Base-by-base conservation (phyloP, 2,888 invertebrate genomes). In the Caenorhabditis imperialis region DNA sequence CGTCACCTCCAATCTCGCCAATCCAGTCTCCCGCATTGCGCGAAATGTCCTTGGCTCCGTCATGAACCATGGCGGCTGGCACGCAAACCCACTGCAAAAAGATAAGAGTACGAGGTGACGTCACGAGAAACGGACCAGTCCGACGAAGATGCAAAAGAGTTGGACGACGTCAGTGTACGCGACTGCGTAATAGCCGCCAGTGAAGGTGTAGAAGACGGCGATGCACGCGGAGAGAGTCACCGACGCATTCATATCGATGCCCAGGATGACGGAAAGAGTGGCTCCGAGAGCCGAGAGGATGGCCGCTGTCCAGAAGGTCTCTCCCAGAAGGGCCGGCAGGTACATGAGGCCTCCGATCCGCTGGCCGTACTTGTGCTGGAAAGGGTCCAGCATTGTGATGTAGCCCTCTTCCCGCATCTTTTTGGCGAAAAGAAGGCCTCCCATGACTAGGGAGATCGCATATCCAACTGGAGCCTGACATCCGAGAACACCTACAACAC, bases 81-180 rank as follows among this genome's bases (percentile, higher is more conserved):
- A 97, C 95, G 89, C 96, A 95, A 92, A 98, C 92, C 97, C 97
- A 97, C 89, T 92, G 89, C 30, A 30, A 30, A 30, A 12, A 22
- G 5, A 18, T 3, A 16, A 62, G 40, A 40, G 60, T 57, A 18
- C 27, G 7, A 7, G 7, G 16, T 18, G 7, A 7, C n/a, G n/a
- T n/a, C n/a, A n/a, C n/a, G 20, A 20, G 4, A 40, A 48, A 61
- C 79, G 90, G 85, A 92, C 92, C 90, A 99, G 91, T 30, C 98
- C 98, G 86, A 97, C 92, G 90, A 98, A 96, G 88, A 98, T 97
- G 90, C 96, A 97, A 91, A 96, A 95, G 48, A 98, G 91, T 90
- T 98, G 97, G 85, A 98, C 95, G 85, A 98, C 97, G 89, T 98
- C 97, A 0, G 98, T 99, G 89, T 98, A 99, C 1, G 98, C 98